These are phyloP conservation scores for Semicossyphus pulcher DNA, from an alignment of 2,113 vertebrate genomes.

Conservation along the genomic window DNA sequence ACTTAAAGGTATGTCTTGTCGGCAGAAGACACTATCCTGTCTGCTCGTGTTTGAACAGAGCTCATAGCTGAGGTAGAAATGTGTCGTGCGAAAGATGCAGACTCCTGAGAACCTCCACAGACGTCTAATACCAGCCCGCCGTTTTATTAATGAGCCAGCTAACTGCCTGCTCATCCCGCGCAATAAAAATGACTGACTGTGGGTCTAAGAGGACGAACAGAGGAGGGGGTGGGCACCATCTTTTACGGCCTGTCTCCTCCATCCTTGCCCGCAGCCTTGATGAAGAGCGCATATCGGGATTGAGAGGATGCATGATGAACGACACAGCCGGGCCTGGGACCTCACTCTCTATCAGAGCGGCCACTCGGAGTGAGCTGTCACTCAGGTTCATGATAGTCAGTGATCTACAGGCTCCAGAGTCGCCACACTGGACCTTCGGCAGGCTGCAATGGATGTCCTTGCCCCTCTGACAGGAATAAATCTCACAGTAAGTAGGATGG, in stretches of 20 bases:
- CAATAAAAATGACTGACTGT: slow-evolving; percentile 68
- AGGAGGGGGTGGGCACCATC: slow-evolving; percentile 42
- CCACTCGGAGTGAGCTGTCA: slow-evolving; percentile 78
- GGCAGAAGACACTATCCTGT: not conserved
- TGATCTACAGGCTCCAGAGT: slow-evolving; percentile 73
- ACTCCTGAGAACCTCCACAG: slow-evolving; percentile 40
- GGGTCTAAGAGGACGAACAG: slow-evolving; percentile 15
- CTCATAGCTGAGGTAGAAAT: slow-evolving; percentile 14
- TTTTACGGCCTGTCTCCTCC: slow-evolving; percentile 72
- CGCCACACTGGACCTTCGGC: slow-evolving; percentile 64
- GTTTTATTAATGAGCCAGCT: slow-evolving; percentile 75
- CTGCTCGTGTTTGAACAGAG: not conserved
- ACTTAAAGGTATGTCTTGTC: not conserved
- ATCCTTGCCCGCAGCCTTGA: slow-evolving; percentile 59
- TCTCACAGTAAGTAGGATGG: slow-evolving; percentile 43
- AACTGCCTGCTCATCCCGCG: slow-evolving; percentile 71
- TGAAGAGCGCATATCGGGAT: slow-evolving; percentile 62
- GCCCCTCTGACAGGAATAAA: slow-evolving; percentile 67
- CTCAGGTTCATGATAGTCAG: slow-evolving; percentile 54
- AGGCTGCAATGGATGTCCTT: slow-evolving; percentile 65
- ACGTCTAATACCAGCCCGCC: slow-evolving; percentile 49
- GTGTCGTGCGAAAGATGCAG: slow-evolving; percentile 3
- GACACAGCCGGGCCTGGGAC: slow-evolving; percentile 17
- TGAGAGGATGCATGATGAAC: slow-evolving; percentile 72
- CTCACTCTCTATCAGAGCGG: slow-evolving; percentile 54